Evolutionary conservation across 2,113 vertebrate genomes (phyloP).

Genomic region (Eulemur rufifrons): DNA sequence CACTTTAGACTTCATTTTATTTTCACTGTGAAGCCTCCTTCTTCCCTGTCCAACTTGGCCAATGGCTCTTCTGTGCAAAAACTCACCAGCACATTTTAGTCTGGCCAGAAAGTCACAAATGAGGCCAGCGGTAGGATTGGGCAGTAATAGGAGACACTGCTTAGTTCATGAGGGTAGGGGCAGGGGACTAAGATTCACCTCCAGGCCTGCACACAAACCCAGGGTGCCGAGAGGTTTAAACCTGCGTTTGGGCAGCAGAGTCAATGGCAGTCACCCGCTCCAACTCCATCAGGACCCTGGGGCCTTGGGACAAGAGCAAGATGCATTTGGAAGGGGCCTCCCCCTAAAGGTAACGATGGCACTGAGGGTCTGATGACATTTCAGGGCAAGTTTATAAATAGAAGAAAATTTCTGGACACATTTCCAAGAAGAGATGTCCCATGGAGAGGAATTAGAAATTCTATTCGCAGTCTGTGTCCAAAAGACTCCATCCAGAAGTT

Average conservation of each 20-base stretch:
- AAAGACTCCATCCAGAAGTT: not conserved
- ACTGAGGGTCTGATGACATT: not conserved
- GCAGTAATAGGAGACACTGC: too few species aligned
- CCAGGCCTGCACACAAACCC: not conserved
- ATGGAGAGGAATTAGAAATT: not conserved
- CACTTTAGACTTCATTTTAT: not conserved
- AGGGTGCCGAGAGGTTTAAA: not conserved
- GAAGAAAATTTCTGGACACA: not conserved
- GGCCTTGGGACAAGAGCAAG: not conserved
- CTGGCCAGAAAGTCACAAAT: not conserved
- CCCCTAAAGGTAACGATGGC: not conserved
- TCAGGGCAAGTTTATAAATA: not conserved
- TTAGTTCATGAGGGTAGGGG: too few species aligned
- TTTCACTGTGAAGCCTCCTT: not conserved
- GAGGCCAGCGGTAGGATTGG: not conserved
- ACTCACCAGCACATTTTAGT: not conserved
- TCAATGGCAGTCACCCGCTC: accelerated
- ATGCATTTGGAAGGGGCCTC: not conserved
- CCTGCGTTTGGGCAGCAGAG: not conserved
- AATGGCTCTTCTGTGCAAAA: not conserved
- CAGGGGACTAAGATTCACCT: not conserved
- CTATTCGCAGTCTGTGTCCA: not conserved
- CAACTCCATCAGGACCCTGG: not conserved
- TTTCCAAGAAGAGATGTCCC: conserved; percentile 5
- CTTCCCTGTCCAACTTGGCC: not conserved